Evolutionary conservation across 2,797 vertebrate genomes (phyloP), one percentile per base, ranked within the genome.

Genomic region (Florisuga fusca): DNA sequence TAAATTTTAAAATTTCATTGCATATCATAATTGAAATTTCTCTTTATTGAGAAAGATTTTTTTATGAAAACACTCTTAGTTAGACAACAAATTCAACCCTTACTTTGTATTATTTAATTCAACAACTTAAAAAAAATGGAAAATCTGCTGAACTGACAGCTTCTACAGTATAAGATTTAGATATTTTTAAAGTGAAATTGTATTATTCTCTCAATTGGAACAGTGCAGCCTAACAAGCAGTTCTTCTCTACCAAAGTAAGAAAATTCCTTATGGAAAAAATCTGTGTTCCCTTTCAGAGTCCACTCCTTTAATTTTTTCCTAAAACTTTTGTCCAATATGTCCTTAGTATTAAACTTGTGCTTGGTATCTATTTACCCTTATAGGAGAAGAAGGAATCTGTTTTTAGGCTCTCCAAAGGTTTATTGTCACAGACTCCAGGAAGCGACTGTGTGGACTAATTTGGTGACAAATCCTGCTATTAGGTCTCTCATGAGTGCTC

Each of bases 401-500:
- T 3, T 79, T 91, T 82, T 82, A 66, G 26, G 3, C 0, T 64
- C 15, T 68, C 20, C 1, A 0, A n/a, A 57, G 0, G 5, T 57
- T 77, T 78, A 7, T 16, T 48, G 9, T 53, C 7, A 51, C 18
- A 68, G 10, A 25, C 87, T 72, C 23, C 21, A 3, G 2, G 15
- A 78, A 36, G 4, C 4, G 75, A 45, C 7, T 12, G 0, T 9
- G 57, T 61, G 46, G 74, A 55, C 7, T n/a, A 3, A 5, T 87
- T 61, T 53, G 21, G 19, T 48, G 20, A 79, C 10, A 87, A 64
- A 82, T 31, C 7, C 13, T 53, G 4, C 12, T 31, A 4, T 38
- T 20, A 31, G 12, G 3, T 48, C 6, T 68, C 31, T 41, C 41
- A 53, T 0, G 1, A 55, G 3, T 33, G 4, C 2, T 45, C 3